Conservation (phyloP, 2,797 vertebrate species). For the Anguilla megastoma region DNA sequence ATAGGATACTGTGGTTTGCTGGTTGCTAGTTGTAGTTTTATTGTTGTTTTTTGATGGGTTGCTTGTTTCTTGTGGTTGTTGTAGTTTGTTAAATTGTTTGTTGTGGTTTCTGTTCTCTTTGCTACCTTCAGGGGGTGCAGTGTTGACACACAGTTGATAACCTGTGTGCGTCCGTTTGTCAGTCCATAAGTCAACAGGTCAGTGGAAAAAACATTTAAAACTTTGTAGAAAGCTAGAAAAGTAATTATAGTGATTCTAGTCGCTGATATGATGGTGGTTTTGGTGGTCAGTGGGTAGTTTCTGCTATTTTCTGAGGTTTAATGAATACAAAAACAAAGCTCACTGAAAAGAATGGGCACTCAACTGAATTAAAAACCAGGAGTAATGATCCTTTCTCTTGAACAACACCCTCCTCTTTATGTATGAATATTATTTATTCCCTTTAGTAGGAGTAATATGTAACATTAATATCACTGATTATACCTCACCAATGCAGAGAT, state of each 20-base stretch:
- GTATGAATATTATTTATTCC: background rate
- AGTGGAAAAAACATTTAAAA: background rate
- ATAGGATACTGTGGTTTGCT: background rate
- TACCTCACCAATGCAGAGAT: background rate
- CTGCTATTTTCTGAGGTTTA: background rate
- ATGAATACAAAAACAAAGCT: background rate
- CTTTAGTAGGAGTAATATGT: background rate
- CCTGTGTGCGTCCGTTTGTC: background rate
- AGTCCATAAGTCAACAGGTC: background rate
- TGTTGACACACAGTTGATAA: background rate
- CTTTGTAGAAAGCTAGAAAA: background rate
- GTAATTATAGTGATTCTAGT: background rate
- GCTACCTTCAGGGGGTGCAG: background rate
- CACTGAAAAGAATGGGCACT: background rate
- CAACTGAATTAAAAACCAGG: background rate
- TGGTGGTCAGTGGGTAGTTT: background rate
- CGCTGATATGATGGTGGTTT: background rate
- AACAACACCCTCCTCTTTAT: background rate
- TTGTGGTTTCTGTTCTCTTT: background rate
- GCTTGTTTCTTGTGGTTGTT: background rate
- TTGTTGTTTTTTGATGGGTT: background rate
- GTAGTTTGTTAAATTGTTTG: background rate
- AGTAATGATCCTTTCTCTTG: background rate
- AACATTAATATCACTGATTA: background rate
- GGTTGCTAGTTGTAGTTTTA: background rate